These are phyloP conservation scores for Itoplectis maculator DNA, from an alignment of 2,888 invertebrate genomes.

Conservation along the genomic window DNA sequence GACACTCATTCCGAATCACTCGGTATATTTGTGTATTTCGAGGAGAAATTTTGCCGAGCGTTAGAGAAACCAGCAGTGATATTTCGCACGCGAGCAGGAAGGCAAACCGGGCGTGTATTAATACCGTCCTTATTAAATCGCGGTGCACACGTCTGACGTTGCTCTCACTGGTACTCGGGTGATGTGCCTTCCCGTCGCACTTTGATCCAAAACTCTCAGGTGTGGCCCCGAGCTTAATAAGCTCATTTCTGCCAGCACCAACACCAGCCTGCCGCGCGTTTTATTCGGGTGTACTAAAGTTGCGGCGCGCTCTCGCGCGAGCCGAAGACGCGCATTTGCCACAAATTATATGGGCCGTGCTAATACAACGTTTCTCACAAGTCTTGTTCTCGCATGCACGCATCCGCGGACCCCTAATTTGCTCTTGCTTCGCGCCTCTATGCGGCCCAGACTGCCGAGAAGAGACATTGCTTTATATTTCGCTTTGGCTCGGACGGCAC, in stretches of 20 bases:
- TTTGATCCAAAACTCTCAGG: constrained; percentile 73
- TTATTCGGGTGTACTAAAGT: constrained; percentile 47
- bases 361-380: constrained; percentile 62
- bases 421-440: constrained; percentile 47
- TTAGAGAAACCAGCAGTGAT: constrained; percentile 58
- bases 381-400: constrained; percentile 31
- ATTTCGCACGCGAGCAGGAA: constrained; percentile 65
- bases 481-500: constrained; percentile 42
- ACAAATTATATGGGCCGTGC: constrained; percentile 64
- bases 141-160: constrained; percentile 59
- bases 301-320: background rate
- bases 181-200: constrained; percentile 41
- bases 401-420: constrained; percentile 52
- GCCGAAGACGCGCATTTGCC: constrained; percentile 55
- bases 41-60: constrained; percentile 42
- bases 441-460: constrained; percentile 17
- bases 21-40: constrained; percentile 10
- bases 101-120: constrained; percentile 71
- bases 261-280: constrained; percentile 42
- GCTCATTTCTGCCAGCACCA: constrained; percentile 72
- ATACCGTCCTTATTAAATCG: constrained; percentile 77
- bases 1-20: background rate
- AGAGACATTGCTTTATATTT: constrained; percentile 52
- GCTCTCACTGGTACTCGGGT: constrained; percentile 59
- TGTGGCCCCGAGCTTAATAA: constrained; percentile 74